Evolutionary conservation across 2,888 invertebrate genomes (phyloP).

Genomic region (Serripes groenlandicus): DNA sequence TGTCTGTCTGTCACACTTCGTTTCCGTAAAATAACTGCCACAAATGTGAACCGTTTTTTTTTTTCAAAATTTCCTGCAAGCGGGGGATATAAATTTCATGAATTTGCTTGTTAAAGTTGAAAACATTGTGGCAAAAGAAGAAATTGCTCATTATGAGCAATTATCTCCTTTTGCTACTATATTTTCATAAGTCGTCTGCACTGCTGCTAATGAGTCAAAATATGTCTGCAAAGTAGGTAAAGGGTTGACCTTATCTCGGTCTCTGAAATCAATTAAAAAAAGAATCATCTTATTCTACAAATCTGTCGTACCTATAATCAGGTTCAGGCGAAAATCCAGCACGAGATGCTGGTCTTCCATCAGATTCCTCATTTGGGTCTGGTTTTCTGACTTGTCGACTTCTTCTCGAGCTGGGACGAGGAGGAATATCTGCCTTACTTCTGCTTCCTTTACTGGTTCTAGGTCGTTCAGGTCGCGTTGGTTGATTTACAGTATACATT

Average conservation of each 20-base stretch:
- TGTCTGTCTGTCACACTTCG: too few species aligned
- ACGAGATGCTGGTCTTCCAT: slow-evolving; percentile 70
- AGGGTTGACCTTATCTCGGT: background rate
- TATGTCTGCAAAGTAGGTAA: background rate
- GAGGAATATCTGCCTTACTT: slow-evolving; percentile 49
- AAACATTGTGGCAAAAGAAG: background rate
- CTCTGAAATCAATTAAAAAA: background rate
- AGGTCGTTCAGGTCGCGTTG: slow-evolving; percentile 63
- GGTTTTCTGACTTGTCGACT: slow-evolving; percentile 41
- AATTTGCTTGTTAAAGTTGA: too few species aligned
- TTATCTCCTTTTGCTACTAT: background rate
- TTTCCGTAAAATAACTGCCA: too few species aligned
- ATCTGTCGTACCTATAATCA: slow-evolving; percentile 63
- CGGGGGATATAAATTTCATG: too few species aligned
- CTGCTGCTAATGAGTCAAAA: background rate
- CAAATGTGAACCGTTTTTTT: too few species aligned
- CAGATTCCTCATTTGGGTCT: slow-evolving; percentile 55
- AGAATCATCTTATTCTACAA: background rate
- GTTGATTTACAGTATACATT: slow-evolving; percentile 63
- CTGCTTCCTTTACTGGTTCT: slow-evolving; percentile 67
- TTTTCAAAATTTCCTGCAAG: too few species aligned
- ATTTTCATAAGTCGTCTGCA: background rate
- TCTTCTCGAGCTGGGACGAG: slow-evolving; percentile 63
- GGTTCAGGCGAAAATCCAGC: slow-evolving; percentile 73
- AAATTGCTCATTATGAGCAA: background rate